phyloP scores from a whole-genome alignment of 2,888 invertebrate species.

The Lycaena phlaeas region DNA sequence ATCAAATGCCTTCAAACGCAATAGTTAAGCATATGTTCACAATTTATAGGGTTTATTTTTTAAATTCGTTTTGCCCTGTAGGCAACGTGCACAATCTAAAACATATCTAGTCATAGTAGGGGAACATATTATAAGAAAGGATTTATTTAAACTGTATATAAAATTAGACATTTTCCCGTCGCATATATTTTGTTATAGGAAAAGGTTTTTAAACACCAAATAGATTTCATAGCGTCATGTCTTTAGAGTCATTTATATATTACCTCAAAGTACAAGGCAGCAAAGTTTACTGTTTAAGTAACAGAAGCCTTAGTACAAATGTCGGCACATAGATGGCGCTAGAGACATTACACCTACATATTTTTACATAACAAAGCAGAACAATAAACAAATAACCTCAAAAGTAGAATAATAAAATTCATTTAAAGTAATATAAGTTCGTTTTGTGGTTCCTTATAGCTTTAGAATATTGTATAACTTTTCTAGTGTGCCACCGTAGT shows the following conservation, averaged over 20 bases:
- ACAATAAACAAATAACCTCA: constrained; percentile 3
- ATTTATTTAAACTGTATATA: constrained; percentile 55
- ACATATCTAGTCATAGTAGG: constrained; percentile 72
- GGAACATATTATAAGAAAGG: constrained; percentile 36
- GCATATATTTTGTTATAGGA: constrained; percentile 56
- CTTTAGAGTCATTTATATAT: neutral
- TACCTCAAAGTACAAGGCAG: neutral
- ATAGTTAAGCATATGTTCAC: constrained; percentile 62
- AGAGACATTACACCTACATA: neutral
- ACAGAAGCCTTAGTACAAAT: neutral
- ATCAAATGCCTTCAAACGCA: constrained; percentile 63
- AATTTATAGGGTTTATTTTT: constrained; percentile 60
- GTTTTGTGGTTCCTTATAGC: constrained; percentile 8
- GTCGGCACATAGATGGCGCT: neutral
- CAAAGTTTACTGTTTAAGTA: neutral
- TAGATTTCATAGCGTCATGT: constrained; percentile 1
- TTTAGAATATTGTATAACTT: constrained; percentile 6
- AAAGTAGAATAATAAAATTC: constrained; percentile 2
- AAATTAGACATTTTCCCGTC: constrained; percentile 42
- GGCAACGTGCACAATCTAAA: constrained; percentile 57
- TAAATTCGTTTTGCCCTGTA: constrained; percentile 46
- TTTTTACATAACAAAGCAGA: constrained; percentile 5
- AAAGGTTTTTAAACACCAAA: constrained; percentile 15
- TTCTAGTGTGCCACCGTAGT: constrained; percentile 8
- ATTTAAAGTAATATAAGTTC: constrained; percentile 1